Conservation (phyloP, 2,113 vertebrate species). For the Axis porcinus region DNA sequence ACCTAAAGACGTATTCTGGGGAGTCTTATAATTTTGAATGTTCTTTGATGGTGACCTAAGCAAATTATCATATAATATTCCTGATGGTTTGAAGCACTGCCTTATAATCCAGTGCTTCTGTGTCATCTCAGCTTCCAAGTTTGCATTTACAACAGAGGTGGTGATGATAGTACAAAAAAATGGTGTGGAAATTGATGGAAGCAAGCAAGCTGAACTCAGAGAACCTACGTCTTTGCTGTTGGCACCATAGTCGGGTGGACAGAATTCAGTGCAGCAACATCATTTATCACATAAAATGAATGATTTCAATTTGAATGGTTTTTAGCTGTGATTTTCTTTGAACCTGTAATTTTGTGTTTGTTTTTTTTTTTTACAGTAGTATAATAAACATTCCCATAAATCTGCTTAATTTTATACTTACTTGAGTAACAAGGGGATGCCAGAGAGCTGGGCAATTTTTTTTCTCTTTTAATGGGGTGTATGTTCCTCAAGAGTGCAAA, state of each 20-base stretch:
- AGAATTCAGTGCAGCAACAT: not conserved
- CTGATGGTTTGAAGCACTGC: not conserved
- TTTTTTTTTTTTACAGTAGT: not conserved
- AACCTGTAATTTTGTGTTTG: not conserved
- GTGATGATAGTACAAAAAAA: not conserved
- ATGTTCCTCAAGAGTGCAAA: not conserved
- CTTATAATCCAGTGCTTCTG: not conserved
- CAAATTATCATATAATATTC: not conserved
- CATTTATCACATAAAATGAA: not conserved
- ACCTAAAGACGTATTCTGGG: not conserved
- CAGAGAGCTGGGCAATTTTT: not conserved
- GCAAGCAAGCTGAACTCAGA: not conserved
- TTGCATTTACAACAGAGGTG: not conserved
- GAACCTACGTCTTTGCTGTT: accelerated
- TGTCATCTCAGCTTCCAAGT: not conserved
- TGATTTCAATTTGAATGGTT: not conserved
- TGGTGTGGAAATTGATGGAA: not conserved
- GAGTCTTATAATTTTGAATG: not conserved
- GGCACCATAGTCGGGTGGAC: not conserved
- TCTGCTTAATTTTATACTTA: not conserved
- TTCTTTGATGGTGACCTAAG: not conserved
- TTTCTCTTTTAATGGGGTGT: not conserved
- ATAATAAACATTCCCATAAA: not conserved
- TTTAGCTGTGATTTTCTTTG: not conserved
- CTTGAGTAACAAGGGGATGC: not conserved